Percentiles rank a stretch among this genome's conserved stretches.
These are phyloP conservation scores for Microtus obscurus DNA, from an alignment of 2,797 vertebrate species.

Conservation along the genomic window DNA sequence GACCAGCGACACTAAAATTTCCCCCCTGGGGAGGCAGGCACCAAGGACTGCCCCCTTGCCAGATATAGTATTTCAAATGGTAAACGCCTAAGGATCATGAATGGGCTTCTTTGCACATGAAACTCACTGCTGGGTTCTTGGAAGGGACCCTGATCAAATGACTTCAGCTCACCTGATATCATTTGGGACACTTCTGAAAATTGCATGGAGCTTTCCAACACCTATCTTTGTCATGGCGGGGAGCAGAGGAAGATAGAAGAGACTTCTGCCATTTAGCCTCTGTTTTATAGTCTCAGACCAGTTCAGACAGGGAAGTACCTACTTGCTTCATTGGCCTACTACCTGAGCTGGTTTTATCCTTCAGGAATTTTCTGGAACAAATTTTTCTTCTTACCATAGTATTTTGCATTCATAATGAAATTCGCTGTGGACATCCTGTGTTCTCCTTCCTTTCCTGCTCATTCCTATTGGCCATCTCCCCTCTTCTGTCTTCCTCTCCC, in stretches of 20 bases:
- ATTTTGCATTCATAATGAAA: slow-evolving; percentile 48
- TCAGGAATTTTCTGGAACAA: slow-evolving; percentile 46
- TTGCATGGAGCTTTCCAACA: slow-evolving; percentile 55
- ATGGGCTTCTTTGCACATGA: slow-evolving; percentile 64
- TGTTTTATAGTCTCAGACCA: slow-evolving; percentile 51
- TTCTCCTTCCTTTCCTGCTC: slow-evolving; percentile 64
- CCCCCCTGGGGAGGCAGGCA: slow-evolving; percentile 35
- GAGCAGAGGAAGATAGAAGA: slow-evolving; percentile 81
- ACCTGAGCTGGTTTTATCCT: slow-evolving; percentile 40
- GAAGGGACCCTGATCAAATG: slow-evolving; percentile 40
- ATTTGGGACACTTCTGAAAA: slow-evolving; percentile 52
- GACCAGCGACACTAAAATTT: slow-evolving; percentile 66
- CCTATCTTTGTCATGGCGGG: slow-evolving; percentile 66
- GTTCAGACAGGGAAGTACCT: slow-evolving; percentile 61
- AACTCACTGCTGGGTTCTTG: slow-evolving; percentile 50
- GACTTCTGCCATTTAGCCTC: slow-evolving; percentile 33
- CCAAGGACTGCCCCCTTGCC: slow-evolving; percentile 9
- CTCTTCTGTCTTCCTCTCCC: slow-evolving; percentile 80
- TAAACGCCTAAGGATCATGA: not conserved
- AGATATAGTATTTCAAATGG: not conserved
- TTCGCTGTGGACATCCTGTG: not conserved
- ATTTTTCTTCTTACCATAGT: slow-evolving; percentile 18
- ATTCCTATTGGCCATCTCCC: slow-evolving; percentile 60
- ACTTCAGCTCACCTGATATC: slow-evolving; percentile 68
- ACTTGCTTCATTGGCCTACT: slow-evolving; percentile 55